Evolutionary conservation across 2,113 vertebrate genomes (phyloP), one percentile per base, ranked within the genome.

Genomic region (Chloropsis hardwickii): DNA sequence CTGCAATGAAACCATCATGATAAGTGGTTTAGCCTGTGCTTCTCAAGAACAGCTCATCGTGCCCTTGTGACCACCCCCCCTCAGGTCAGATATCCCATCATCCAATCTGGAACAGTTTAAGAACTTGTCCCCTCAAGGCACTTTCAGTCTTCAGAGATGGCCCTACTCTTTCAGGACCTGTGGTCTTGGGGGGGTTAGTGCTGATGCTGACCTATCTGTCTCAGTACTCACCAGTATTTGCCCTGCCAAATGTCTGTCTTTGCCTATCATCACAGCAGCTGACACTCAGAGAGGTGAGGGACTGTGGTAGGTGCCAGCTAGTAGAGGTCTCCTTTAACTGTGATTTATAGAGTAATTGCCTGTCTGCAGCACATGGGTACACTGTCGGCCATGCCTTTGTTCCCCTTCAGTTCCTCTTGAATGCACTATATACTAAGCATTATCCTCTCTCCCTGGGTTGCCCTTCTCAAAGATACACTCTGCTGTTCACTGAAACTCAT

Each of bases 271-370:
- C 39, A 27, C 48, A 72, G 69, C 25, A 37, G 60, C 67, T 21
- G 25, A 70, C 5, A 7, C 77, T 85, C 54, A 6, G 53, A 82
- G 48, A 85, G 27, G 60, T 66, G 83, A 72, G 76, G 76, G 37
- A 69, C 87, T 82, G 66, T 70, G 84, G 74, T 79, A 89, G 90
- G 66, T 67, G 61, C 57, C 11, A 28, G 89, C 57, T 78, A 84
- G 84, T 20, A 86, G 78, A 94, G 73, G 66, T 95, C 81, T 94
- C n/a, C 86, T 91, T 92, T 96, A 95, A 91, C 84, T 76, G 89
- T 94, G 93, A 96, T 96, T 94, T 95, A 95, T 96, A 45, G 91
- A 95, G 95, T 96, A 95, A 97, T 95, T 94, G 91, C 89, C 91
- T 94, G 86, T 92, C 94, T 92, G 94, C 86, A 95, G 95, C 95